Percentiles rank a stretch among this genome's conserved stretches.
Conservation (phyloP, 2,888 invertebrate species). For the Diarsia brunnea region DNA sequence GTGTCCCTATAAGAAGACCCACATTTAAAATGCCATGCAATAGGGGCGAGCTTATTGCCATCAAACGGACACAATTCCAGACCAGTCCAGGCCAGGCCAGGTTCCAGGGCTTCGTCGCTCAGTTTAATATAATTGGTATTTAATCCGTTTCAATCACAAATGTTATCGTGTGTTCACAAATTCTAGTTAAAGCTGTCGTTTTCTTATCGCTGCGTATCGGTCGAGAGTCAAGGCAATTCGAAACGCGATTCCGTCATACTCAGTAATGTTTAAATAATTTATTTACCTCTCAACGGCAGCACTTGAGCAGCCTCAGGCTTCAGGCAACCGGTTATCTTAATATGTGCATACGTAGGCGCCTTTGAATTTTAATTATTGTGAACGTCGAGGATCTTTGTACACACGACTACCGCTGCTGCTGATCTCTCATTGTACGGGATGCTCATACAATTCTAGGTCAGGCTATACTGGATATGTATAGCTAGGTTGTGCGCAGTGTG, state of each 20-base stretch:
- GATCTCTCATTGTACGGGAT: too few species aligned
- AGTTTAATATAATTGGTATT: background rate
- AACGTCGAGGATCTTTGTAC: conserved; percentile 28
- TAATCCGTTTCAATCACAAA: conserved; percentile 10
- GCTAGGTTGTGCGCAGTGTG: too few species aligned
- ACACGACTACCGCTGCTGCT: too few species aligned
- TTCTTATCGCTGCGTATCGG: conserved; percentile 49
- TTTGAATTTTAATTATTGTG: conserved; percentile 57
- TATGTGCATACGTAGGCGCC: conserved; percentile 47
- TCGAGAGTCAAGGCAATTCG: conserved; percentile 58
- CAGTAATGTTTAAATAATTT: conserved; percentile 40
- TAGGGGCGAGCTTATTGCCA: too few species aligned
- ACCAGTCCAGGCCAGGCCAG: too few species aligned
- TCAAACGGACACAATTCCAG: too few species aligned
- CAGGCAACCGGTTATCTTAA: conserved; percentile 52
- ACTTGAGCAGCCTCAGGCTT: conserved; percentile 36
- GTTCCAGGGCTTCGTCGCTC: background rate
- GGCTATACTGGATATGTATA: too few species aligned
- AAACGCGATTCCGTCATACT: conserved; percentile 32
- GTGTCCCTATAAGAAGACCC: too few species aligned
- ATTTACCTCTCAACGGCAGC: conserved; percentile 17
- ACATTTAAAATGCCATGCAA: too few species aligned
- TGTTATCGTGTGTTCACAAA: conserved; percentile 12
- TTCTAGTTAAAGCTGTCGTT: conserved; percentile 22
- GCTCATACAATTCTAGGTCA: too few species aligned